These are phyloP conservation scores for Mellilla xanthometata DNA, from an alignment of 2,888 invertebrate genomes.

Conservation along the genomic window DNA sequence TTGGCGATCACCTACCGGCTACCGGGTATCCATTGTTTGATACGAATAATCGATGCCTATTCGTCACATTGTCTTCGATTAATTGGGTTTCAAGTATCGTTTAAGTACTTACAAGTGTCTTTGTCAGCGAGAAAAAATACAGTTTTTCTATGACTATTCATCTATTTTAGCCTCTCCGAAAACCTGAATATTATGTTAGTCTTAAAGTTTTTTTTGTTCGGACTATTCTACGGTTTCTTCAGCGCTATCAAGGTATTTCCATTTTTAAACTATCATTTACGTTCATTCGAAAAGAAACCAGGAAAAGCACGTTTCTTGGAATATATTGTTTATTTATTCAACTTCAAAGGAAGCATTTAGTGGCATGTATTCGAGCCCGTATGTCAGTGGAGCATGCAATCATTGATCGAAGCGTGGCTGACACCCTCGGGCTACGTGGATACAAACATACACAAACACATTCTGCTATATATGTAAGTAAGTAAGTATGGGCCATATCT, in stretches of 20 bases:
- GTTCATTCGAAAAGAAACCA: background rate
- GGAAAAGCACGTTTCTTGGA: conserved; percentile 16
- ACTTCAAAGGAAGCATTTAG: conserved; percentile 26
- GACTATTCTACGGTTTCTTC: too few relatives aligned
- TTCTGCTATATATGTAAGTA: conserved; percentile 16
- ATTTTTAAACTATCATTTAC: background rate
- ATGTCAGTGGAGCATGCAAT: conserved; percentile 35
- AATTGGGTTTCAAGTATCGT: conserved; percentile 14
- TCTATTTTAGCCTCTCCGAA: too few relatives aligned
- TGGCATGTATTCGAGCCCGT: conserved; percentile 25
- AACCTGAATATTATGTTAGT: too few relatives aligned
- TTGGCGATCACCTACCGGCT: conserved; percentile 25
- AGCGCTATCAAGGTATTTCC: background rate
- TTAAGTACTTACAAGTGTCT: background rate
- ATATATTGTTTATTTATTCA: conserved; percentile 26
- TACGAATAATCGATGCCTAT: conserved; percentile 18
- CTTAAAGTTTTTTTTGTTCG: too few relatives aligned
- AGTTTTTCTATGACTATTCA: too few relatives aligned
- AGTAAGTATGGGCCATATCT: conserved; percentile 14
- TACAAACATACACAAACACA: conserved; percentile 17
- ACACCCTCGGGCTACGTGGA: conserved; percentile 24
- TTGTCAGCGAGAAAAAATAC: too few relatives aligned
- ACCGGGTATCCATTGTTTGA: conserved; percentile 27
- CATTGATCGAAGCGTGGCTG: conserved; percentile 30
- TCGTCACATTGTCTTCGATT: conserved; percentile 20